These are phyloP conservation scores for Poecilus cupreus DNA, from an alignment of 2,888 invertebrate species.

Conservation along the genomic window DNA sequence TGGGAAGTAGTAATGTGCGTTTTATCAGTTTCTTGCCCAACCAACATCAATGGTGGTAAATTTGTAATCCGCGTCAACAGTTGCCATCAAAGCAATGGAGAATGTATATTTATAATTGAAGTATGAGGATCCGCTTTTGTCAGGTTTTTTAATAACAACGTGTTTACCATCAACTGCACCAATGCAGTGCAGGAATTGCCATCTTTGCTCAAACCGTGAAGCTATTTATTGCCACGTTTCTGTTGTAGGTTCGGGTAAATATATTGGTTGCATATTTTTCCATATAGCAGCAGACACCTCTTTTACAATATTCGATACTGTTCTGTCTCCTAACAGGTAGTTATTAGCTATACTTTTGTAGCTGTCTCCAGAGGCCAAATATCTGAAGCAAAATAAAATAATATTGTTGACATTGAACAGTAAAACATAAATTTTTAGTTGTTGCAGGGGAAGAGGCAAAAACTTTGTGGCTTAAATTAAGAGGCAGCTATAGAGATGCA, in stretches of 20 bases:
- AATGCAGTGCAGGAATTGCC: constrained; percentile 65
- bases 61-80: constrained; percentile 65
- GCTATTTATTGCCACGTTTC: constrained; percentile 63
- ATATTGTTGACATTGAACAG: background rate
- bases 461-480: constrained; percentile 46
- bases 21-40: constrained; percentile 42
- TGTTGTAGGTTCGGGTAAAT: constrained; percentile 61
- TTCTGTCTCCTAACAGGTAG: constrained; percentile 60
- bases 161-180: constrained; percentile 66
- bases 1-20: constrained; percentile 46
- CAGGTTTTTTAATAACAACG: constrained; percentile 64
- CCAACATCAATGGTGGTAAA: constrained; percentile 65
- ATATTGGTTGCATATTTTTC: constrained; percentile 60
- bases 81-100: constrained; percentile 65
- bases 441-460: constrained; percentile 30
- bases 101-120: constrained; percentile 66
- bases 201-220: constrained; percentile 64
- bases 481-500: constrained; percentile 51
- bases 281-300: constrained; percentile 61
- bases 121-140: constrained; percentile 64
- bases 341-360: constrained; percentile 61
- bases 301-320: constrained; percentile 62
- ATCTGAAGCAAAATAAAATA: constrained; percentile 57
- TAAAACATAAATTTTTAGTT: background rate
- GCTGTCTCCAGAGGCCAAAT: constrained; percentile 61